Evolutionary conservation across 1,140 invertebrate species (phyloP).

Genomic region (Rhopalosiphum maidis): DNA sequence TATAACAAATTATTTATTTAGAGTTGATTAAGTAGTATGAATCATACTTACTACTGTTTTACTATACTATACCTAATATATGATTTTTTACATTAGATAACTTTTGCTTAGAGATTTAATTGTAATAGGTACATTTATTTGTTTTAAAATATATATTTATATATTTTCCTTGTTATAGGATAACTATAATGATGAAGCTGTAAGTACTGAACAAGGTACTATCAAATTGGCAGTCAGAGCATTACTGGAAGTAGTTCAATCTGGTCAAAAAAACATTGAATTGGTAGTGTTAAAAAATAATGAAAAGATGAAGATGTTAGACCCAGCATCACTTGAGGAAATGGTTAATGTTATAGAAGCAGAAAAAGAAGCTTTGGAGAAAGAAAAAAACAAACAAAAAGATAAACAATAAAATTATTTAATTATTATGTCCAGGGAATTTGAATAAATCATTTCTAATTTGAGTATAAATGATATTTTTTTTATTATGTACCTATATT

Average conservation of each 20-base stretch:
- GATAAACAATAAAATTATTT: conserved; percentile 50
- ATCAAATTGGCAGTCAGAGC: conserved; percentile 96
- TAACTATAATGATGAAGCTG: conserved; percentile 88
- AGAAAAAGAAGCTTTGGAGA: conserved; percentile 56
- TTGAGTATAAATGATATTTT: conserved; percentile 26
- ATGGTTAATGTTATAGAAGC: conserved; percentile 55
- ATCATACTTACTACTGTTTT: background rate
- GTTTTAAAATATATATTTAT: background rate
- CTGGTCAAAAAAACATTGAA: conserved; percentile 97
- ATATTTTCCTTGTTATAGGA: conserved; percentile 70
- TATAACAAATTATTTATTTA: background rate
- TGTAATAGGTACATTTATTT: background rate
- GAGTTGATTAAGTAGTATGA: background rate
- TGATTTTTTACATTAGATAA: background rate
- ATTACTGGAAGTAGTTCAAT: conserved; percentile 97
- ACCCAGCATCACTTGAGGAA: conserved; percentile 45
- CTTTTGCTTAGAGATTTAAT: background rate
- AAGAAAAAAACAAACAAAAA: conserved; percentile 56
- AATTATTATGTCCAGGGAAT: conserved; percentile 13
- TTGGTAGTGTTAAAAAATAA: conserved; percentile 93
- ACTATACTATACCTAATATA: too few species aligned
- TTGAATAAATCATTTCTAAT: background rate
- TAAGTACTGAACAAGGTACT: conserved; percentile 84
- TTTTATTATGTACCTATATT: conserved; percentile 11
- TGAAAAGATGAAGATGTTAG: conserved; percentile 69